Conservation (phyloP, 1,140 invertebrate genomes). For the Brachionus rubens region DNA sequence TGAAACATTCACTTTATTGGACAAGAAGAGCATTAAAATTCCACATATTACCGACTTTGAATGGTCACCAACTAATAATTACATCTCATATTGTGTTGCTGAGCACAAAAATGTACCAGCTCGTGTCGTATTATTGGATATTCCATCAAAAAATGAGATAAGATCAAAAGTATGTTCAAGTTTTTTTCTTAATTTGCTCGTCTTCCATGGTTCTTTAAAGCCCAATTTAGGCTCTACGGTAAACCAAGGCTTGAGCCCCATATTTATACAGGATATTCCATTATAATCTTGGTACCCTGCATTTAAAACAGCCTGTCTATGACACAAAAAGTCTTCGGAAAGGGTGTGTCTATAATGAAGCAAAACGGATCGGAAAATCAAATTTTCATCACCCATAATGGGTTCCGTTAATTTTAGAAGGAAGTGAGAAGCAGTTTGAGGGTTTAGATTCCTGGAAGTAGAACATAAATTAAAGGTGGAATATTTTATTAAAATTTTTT, state of each 20-base stretch:
- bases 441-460: too few species aligned
- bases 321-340: too few species aligned
- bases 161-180: conserved; percentile 59
- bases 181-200: neutral
- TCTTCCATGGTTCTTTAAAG: neutral
- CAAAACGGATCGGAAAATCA: too few species aligned
- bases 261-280: too few species aligned
- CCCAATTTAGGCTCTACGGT: too few species aligned
- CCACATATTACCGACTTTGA: conserved; percentile 73
- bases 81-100: conserved; percentile 96
- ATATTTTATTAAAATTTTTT: neutral
- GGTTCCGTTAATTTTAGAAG: too few species aligned
- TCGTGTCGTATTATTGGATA: conserved; percentile 62
- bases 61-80: conserved; percentile 95
- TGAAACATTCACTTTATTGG: conserved; percentile 73
- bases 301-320: too few species aligned
- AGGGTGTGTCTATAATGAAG: too few species aligned
- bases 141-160: conserved; percentile 77
- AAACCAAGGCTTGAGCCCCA: too few species aligned
- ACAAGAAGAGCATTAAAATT: conserved; percentile 91
- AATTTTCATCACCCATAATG: too few species aligned
- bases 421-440: too few species aligned
- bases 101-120: conserved; percentile 72
- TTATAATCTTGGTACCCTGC: too few species aligned
- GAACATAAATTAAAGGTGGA: neutral